A percentile compares a stretch with the other conserved stretches of the same genome.
These are phyloP conservation scores for Hetaerina titia DNA, from an alignment of 2,888 invertebrate genomes.

Conservation along the genomic window DNA sequence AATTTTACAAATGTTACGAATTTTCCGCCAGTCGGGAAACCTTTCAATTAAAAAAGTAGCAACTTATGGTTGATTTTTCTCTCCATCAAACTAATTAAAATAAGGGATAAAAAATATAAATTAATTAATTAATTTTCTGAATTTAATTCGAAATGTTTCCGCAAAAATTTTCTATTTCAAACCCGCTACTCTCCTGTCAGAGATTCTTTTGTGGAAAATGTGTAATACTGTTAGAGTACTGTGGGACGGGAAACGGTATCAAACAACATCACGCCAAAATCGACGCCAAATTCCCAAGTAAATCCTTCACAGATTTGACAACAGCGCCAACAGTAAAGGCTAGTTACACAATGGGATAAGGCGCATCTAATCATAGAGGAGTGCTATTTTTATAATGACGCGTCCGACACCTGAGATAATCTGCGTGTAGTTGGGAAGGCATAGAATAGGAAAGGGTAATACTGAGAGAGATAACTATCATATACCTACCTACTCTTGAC, in stretches of 20 bases:
- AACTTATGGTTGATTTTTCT: too few species aligned
- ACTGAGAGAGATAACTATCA: background rate
- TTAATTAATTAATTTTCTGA: too few species aligned
- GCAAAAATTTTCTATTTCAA: too few species aligned
- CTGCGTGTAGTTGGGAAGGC: background rate
- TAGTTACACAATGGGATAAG: background rate
- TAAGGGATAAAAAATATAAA: too few species aligned
- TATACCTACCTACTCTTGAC: background rate
- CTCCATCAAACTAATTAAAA: too few species aligned
- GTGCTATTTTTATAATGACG: background rate
- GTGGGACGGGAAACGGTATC: background rate
- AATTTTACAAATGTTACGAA: too few species aligned
- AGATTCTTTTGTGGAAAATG: too few species aligned
- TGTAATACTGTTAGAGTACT: background rate
- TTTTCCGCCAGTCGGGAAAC: too few species aligned
- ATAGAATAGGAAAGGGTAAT: background rate
- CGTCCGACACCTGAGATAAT: background rate
- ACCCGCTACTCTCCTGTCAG: too few species aligned
- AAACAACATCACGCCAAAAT: background rate
- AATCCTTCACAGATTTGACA: background rate
- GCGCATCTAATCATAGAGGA: background rate
- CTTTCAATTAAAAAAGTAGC: too few species aligned
- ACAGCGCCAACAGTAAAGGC: background rate
- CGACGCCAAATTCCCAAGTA: background rate
- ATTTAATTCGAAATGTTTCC: too few species aligned